phyloP scores from a whole-genome alignment of 2,113 vertebrate genomes.

The Pterocles burchelli region DNA sequence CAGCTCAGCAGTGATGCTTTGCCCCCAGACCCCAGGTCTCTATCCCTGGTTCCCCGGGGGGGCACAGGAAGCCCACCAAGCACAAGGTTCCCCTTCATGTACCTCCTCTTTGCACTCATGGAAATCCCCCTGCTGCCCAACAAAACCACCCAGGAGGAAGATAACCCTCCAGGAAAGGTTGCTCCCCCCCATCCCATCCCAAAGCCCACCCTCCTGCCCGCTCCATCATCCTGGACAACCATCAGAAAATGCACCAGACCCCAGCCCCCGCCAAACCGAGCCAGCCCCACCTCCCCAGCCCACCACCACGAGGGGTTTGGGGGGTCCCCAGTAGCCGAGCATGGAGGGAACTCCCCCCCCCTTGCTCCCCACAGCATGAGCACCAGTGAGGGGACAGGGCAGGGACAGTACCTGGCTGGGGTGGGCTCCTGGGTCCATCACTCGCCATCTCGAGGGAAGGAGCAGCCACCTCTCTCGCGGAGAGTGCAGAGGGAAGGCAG shows the following conservation, averaged over 20 bases:
- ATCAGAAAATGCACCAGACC: fast-evolving
- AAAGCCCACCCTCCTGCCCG: background rate
- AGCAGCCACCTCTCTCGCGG: background rate
- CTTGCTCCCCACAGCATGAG: background rate
- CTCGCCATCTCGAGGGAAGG: background rate
- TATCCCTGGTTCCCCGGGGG: background rate
- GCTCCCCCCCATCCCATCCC: background rate
- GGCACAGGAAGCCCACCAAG: fast-evolving
- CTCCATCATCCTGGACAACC: background rate
- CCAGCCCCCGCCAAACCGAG: background rate
- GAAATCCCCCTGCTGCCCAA: background rate
- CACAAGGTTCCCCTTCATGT: fast-evolving
- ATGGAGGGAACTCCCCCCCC: fast-evolving
- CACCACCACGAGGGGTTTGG: fast-evolving
- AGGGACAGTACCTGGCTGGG: background rate
- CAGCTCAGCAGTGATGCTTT: background rate
- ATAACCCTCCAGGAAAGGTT: background rate
- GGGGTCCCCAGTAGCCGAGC: background rate
- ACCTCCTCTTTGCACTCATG: background rate
- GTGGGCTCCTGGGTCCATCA: background rate
- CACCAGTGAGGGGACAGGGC: background rate
- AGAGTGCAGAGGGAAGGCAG: background rate
- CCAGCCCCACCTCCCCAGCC: background rate
- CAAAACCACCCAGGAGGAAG: fast-evolving
- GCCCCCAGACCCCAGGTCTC: background rate